Evolutionary conservation across 2,888 invertebrate species (phyloP), one percentile per base, ranked within the genome.

Genomic region (Deilephila porcellus): DNA sequence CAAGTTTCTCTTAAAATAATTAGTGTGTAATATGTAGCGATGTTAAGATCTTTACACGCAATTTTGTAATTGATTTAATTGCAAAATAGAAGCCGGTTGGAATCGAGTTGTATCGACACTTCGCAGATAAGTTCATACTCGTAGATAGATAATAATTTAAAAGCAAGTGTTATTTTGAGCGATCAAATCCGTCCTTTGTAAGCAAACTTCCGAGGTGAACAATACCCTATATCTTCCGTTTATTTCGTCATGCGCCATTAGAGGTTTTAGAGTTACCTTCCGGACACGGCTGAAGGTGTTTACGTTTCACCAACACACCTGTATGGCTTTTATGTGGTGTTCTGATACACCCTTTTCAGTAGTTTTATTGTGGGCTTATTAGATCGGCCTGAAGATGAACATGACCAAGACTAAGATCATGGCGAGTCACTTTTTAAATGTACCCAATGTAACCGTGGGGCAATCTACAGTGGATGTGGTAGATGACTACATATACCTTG

Each of bases 201-300:
- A 71, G 14, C 19, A 67, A 67, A 25, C n/a, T 52, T 67, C 17
- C 1, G 67, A 8, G 20, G n/a, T 71, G 70, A 70, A 70, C 70
- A 34, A 56, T 11, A n/a, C 34, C 56, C n/a, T 56, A 52, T 56
- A 52, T 52, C 73, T 71, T 17, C 52, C 17, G 67, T 75, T 78
- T 76, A 74, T 75, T 71, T 71, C 73, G 67, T 67, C 70, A 74
- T 72, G 76, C 72, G 70, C 75, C 76, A 75, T 76, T 76, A 74
- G 62, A 67, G 73, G 59, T 19, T 73, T 67, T 59, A 52, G 63
- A 60, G 60, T 45, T 17, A 64, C 71, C 62, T 73, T 70, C 52
- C 74, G 53, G 71, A 62, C 59, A 7, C 14, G 60, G 32, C 34
- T 37, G n/a, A 25, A 73, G 76, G 75, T 73, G 74, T 71, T 77